Evolutionary conservation across 2,797 vertebrate species (phyloP).

Genomic region (Rhinogobio ventralis): DNA sequence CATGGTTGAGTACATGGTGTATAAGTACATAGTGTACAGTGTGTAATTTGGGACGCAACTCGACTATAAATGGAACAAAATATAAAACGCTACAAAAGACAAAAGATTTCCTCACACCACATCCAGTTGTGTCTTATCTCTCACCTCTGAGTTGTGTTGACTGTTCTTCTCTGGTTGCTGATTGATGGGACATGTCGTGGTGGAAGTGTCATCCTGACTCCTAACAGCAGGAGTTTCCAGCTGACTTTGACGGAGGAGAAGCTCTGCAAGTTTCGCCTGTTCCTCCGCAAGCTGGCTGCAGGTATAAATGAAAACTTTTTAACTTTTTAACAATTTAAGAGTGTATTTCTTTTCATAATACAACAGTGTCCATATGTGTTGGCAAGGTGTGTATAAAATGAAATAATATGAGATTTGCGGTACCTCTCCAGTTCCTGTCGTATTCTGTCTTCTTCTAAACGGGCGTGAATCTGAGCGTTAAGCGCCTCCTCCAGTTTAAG

Average conservation of each 20-base stretch:
- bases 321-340: not conserved
- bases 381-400: not conserved
- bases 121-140: not conserved
- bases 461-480: conserved; percentile 79
- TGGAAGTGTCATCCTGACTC: not conserved
- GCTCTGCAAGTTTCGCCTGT: conserved; percentile 76
- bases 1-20: not conserved
- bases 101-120: not conserved
- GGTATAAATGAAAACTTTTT: not conserved
- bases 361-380: not conserved
- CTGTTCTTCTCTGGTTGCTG: conserved; percentile 8
- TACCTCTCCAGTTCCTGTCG: conserved; percentile 79
- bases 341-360: not conserved
- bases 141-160: conserved; percentile 18
- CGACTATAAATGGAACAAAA: not conserved
- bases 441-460: conserved; percentile 77
- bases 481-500: conserved; percentile 77
- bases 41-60: not conserved
- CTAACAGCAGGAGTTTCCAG: conserved; percentile 59
- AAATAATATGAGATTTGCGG: not conserved
- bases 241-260: conserved; percentile 73
- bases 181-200: not conserved
- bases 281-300: conserved; percentile 76
- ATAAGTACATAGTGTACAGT: no score
- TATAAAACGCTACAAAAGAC: not conserved